Evolutionary conservation across 1,140 invertebrate genomes (phyloP).

Genomic region (Panonychus citri): DNA sequence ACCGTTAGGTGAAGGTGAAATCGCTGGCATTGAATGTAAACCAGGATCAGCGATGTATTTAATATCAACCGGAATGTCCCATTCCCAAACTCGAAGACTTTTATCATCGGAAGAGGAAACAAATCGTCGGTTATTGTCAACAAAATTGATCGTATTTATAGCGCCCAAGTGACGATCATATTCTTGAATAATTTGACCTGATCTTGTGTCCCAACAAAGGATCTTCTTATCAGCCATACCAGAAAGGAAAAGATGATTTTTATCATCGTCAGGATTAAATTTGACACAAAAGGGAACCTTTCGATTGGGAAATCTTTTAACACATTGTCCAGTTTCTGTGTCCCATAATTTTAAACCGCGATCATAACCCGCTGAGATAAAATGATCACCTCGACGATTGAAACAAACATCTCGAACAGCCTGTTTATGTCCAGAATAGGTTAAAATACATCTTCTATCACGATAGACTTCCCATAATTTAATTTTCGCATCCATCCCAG

Average conservation of each 20-base stretch:
- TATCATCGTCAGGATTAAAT: slow-evolving; percentile 90
- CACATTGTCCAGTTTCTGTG: slow-evolving; percentile 81
- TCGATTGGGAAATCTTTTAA: slow-evolving; percentile 70
- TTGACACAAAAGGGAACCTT: slow-evolving; percentile 95
- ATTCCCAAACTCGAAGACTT: slow-evolving; percentile 95
- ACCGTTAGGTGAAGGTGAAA: slow-evolving; percentile 78
- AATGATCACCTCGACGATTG: slow-evolving; percentile 75
- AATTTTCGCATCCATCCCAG: slow-evolving; percentile 86
- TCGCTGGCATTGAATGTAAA: slow-evolving; percentile 97
- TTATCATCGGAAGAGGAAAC: slow-evolving; percentile 98
- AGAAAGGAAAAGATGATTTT: slow-evolving; percentile 90
- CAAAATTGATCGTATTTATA: slow-evolving; percentile 96
- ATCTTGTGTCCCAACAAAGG: slow-evolving; percentile 87
- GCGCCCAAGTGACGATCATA: slow-evolving; percentile 96
- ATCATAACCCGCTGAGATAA: slow-evolving; percentile 66
- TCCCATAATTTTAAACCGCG: slow-evolving; percentile 96
- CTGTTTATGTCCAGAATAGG: slow-evolving; percentile 88
- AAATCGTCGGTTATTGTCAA: slow-evolving; percentile 91
- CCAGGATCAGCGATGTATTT: slow-evolving; percentile 99
- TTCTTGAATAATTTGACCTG: slow-evolving; percentile 88
- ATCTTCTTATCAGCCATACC: slow-evolving; percentile 99
- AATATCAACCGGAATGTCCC: slow-evolving; percentile 99
- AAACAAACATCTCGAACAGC: slow-evolving; percentile 90
- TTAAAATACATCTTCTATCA: slow-evolving; percentile 71
- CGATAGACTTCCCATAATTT: slow-evolving; percentile 99